Evolutionary conservation across 1,140 invertebrate species (phyloP).

Genomic region (Parasteatoda tepidariorum): DNA sequence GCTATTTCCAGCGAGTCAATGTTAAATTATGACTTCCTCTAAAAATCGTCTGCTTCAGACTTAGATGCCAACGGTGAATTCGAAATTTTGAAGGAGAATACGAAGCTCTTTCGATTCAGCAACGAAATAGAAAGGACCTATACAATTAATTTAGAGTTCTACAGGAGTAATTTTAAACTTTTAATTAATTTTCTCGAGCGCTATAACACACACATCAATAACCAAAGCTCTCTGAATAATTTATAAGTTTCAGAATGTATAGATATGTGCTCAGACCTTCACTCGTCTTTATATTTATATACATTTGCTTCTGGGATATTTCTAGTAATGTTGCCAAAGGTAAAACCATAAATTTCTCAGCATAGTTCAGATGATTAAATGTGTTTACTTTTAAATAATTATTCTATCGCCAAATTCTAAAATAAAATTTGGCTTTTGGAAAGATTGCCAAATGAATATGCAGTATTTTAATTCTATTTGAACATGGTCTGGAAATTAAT

Average conservation of each 20-base stretch:
- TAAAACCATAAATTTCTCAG: constrained; percentile 37
- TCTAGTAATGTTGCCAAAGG: neutral
- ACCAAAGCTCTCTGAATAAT: constrained; percentile 1
- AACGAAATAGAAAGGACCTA: neutral
- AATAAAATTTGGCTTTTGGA: neutral
- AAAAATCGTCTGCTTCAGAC: constrained; percentile 8
- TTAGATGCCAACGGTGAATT: neutral
- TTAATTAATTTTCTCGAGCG: constrained; percentile 29
- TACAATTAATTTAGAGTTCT: constrained; percentile 16
- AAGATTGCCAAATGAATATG: neutral
- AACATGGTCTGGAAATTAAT: neutral
- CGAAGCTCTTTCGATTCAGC: constrained; percentile 1
- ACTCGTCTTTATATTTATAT: constrained; percentile 23
- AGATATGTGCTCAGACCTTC: neutral
- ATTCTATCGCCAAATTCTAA: neutral
- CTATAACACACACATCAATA: constrained; percentile 9
- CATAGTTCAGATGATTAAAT: constrained; percentile 29
- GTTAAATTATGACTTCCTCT: neutral
- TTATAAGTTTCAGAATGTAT: constrained; percentile 15
- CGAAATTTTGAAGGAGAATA: neutral
- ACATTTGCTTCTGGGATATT: constrained; percentile 1
- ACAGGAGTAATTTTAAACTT: constrained; percentile 30
- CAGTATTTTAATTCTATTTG: neutral
- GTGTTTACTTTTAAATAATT: constrained; percentile 6
- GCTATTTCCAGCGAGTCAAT: too few species aligned